Evolutionary conservation across 2,797 vertebrate genomes (phyloP), one percentile per base, ranked within the genome.

Genomic region (Anas capensis): DNA sequence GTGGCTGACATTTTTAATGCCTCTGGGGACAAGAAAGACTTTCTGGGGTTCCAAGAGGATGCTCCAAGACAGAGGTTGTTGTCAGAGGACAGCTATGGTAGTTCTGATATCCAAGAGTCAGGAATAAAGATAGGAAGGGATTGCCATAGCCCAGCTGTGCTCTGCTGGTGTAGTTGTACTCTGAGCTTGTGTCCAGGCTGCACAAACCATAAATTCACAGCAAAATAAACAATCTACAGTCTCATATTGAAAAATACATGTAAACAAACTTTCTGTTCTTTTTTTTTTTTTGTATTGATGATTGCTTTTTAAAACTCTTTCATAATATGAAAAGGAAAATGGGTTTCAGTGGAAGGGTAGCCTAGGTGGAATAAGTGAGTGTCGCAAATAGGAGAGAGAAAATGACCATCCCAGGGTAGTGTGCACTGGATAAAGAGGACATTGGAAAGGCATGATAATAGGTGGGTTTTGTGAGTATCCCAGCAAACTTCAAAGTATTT

Each of bases 21-120:
- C 31, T 87, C 97, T 72, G 97, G 97, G 83, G 98, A 97, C 64
- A 95, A 58, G 54, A 97, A 98, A 92, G 98, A 98, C 48, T 97
- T 98, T 68, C n/a, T 95, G 34, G 97, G 97, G 19, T 98, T 98
- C 79, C 81, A n/a, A 68, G 96, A 96, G 61, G 96, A 96, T 51
- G 80, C 94, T 96, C 96, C 97, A 68, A 96, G 96, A 79, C 93
- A 97, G 95, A 97, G 78, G 12, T 57, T 96, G 51, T 97, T 96
- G 27, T 93, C 97, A 21, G 93, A 97, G 53, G 94, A 94, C 56
- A 95, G 82, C 70, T 95, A 7, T n/a, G 38, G 95, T 58, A 88
- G 68, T 94, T 94, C 86, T 44, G 80, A 95, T 92, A 95, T 96
- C 0, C 14, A 68, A 71, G 93, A 95, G 68, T 71, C 96, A 27